A percentile compares a stretch with the other conserved stretches of the same genome.
Evolutionary conservation across 2,888 invertebrate species (phyloP).

Genomic region (Phytoseiulus persimilis): DNA sequence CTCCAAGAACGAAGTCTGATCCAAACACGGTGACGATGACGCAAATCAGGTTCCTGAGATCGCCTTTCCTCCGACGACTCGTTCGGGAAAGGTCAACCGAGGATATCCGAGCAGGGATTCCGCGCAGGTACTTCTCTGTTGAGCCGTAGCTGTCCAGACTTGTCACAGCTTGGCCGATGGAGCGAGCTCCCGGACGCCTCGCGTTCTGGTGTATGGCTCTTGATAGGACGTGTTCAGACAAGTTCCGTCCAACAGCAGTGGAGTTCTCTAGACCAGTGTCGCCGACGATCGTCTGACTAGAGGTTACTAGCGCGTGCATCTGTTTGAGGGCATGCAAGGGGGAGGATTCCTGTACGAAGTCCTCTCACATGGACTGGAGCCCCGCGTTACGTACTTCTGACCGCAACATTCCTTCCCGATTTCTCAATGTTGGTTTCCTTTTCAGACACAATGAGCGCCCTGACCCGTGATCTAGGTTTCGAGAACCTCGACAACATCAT

Average conservation of each 20-base stretch:
- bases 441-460: conserved; percentile 24
- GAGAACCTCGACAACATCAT: conserved; percentile 22
- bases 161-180: not conserved
- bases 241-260: not conserved
- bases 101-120: not conserved
- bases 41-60: too few species aligned
- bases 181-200: not conserved
- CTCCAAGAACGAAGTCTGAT: too few species aligned
- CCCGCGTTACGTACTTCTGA: not conserved
- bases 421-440: too few species aligned
- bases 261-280: too few species aligned
- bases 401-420: too few species aligned
- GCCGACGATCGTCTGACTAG: too few species aligned
- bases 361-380: not conserved
- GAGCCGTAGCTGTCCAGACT: not conserved
- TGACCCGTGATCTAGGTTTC: not conserved
- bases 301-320: too few species aligned
- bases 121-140: not conserved
- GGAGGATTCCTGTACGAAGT: not conserved
- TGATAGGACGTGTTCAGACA: not conserved
- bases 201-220: not conserved
- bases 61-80: too few species aligned
- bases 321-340: not conserved
- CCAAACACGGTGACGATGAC: too few species aligned
- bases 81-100: too few species aligned